Conservation (phyloP, 2,888 invertebrate species). For the Nomada ruficornis region DNA sequence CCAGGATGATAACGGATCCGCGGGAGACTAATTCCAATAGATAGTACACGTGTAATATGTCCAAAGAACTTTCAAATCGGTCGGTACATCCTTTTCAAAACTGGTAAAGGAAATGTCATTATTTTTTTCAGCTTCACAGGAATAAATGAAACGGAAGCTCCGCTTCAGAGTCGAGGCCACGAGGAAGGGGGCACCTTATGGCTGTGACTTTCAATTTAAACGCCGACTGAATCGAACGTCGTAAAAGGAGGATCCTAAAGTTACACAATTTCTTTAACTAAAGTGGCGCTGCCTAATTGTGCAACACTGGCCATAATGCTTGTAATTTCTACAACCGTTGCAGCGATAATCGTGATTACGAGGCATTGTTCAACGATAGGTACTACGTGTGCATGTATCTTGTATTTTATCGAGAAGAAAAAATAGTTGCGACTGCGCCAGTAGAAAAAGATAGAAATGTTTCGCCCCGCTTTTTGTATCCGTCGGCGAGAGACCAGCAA, state of each 20-base stretch:
- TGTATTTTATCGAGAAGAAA: background rate
- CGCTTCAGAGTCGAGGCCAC: background rate
- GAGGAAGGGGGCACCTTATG: background rate
- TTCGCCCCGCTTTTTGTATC: no score
- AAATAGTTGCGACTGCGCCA: background rate
- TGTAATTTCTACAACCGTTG: background rate
- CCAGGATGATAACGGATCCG: background rate
- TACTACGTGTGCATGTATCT: background rate
- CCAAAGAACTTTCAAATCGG: no score
- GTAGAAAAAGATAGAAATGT: no score
- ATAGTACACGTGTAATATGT: background rate
- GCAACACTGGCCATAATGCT: background rate
- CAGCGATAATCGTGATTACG: background rate
- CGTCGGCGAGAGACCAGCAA: no score
- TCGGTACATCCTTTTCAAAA: background rate
- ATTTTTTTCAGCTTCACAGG: background rate
- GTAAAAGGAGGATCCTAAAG: no score
- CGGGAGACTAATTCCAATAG: conserved; percentile 26
- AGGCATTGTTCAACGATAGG: background rate
- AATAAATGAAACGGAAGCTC: background rate
- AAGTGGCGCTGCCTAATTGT: no score
- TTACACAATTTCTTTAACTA: no score
- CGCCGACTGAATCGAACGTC: no score
- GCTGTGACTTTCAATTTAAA: background rate
- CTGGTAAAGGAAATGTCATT: background rate